Conservation (phyloP, 1,140 invertebrate species). For the Agrilus planipennis region DNA sequence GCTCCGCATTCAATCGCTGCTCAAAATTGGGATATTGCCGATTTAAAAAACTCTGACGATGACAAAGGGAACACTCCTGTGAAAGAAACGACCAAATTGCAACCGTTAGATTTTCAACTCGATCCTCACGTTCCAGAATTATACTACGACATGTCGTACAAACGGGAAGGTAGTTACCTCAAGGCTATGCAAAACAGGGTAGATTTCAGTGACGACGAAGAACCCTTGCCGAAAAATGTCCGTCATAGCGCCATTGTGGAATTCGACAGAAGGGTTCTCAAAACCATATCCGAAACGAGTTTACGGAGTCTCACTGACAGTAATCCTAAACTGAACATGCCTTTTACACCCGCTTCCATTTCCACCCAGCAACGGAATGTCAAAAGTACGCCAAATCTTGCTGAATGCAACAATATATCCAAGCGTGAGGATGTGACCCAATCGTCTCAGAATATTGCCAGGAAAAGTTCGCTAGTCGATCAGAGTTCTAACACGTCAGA, state of each 20-base stretch:
- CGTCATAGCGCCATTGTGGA: conserved; percentile 23
- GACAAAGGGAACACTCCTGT: no score
- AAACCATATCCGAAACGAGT: conserved; percentile 31
- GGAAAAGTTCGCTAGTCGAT: conserved; percentile 27
- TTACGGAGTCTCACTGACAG: conserved; percentile 23
- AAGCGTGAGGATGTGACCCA: conserved; percentile 38
- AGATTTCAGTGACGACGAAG: conserved; percentile 29
- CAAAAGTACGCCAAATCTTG: conserved; percentile 51
- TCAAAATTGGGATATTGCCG: conserved; percentile 40
- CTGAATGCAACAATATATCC: conserved; percentile 12
- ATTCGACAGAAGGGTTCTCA: conserved; percentile 25
- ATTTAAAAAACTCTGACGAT: conserved; percentile 23
- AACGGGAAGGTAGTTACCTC: conserved; percentile 29
- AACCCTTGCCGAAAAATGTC: conserved; percentile 16
- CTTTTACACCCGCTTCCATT: conserved; percentile 31
- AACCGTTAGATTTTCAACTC: no score
- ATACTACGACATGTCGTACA: conserved; percentile 17
- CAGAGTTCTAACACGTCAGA: conserved; percentile 26
- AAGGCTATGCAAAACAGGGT: conserved; percentile 30
- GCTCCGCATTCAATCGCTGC: conserved; percentile 27
- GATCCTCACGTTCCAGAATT: no score
- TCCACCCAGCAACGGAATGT: conserved; percentile 37
- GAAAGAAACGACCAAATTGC: conserved; percentile 13
- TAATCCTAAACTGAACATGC: conserved; percentile 4
- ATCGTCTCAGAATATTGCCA: conserved; percentile 42